These are phyloP conservation scores for Drosophila robusta DNA, from an alignment of 2,888 invertebrate genomes.

Conservation along the genomic window DNA sequence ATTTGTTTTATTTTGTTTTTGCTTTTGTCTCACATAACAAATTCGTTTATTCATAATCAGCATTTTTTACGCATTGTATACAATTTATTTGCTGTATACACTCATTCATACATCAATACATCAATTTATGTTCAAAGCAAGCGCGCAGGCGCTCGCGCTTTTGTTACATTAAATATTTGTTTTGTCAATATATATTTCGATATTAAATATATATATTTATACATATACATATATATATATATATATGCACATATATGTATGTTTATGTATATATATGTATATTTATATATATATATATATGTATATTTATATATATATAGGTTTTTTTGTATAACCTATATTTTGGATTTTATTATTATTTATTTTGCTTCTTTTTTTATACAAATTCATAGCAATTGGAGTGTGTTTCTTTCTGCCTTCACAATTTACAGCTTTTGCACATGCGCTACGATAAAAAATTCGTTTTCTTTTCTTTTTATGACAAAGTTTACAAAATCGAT, in stretches of 20 bases:
- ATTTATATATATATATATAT: conserved; percentile 3
- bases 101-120: not conserved
- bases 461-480: not conserved
- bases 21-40: conserved; percentile 9
- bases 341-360: conserved; percentile 3
- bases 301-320: not conserved
- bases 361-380: conserved; percentile 2
- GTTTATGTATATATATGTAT: no score
- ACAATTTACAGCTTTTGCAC: not conserved
- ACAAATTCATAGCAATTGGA: conserved; percentile 14
- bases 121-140: not conserved
- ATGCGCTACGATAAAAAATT: conserved; percentile 6
- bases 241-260: no score
- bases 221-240: not conserved
- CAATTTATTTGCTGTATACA: not conserved
- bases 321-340: not conserved
- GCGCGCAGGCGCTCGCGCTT: no score
- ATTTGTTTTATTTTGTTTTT: not conserved
- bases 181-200: not conserved
- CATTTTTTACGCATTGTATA: not conserved
- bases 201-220: conserved; percentile 3
- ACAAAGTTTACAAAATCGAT: not conserved
- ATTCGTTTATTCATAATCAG: conserved; percentile 13
- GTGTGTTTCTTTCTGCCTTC: not conserved
- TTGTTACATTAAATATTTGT: no score